Base-by-base conservation (phyloP, 2,797 vertebrate genomes). In the Cirrhinus mrigala region DNA sequence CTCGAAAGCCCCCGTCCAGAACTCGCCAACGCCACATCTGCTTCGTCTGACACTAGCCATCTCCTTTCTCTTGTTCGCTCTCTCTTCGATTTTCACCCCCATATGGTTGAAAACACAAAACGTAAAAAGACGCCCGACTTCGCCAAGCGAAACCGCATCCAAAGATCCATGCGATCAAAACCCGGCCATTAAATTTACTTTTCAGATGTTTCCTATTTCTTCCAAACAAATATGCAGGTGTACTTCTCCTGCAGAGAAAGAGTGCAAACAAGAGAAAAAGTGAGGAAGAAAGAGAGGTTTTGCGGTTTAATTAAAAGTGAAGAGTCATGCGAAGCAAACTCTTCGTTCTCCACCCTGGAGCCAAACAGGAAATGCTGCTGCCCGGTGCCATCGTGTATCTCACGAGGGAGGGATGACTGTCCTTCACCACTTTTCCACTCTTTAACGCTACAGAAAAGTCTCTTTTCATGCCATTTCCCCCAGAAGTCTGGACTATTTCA, bases 341-440 rank as follows among this genome's bases (percentile, higher is more conserved):
- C 6, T 75, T 74, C 52, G 1, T 20, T 78, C 64, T 84, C 48
- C 46, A 73, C 64, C 86, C 60, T 79, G 60, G 64, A 95, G 95
- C 96, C 93, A 86, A 94, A 91, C 92, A 92, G 96, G 95, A 97
- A 97, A 96, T 91, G 88, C 92, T 95, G 95, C 91, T 88, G 92
- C 92, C 7, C 8, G 92, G 96, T 96, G 95, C 94, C 92, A 89
- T 93, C 94, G 91, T 93, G 91, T 89, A 91, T 93, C 94, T 95
- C 91, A 86, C 89, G 95, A 89, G 83, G 40, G 85, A 52, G 81
- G 50, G 85, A 80, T 33, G 20, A 5, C 50, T 66, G 56, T 46
- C 56, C 12, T 29, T 82, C 82, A 78, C 66, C 60, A 71, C 50
- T 82, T 82, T 44, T 86, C 71, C 58, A 16, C 20, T 44, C 10